A percentile compares a stretch with the other conserved stretches of the same genome.
phyloP scores from a whole-genome alignment of 2,113 vertebrate species.

The Parus major region DNA sequence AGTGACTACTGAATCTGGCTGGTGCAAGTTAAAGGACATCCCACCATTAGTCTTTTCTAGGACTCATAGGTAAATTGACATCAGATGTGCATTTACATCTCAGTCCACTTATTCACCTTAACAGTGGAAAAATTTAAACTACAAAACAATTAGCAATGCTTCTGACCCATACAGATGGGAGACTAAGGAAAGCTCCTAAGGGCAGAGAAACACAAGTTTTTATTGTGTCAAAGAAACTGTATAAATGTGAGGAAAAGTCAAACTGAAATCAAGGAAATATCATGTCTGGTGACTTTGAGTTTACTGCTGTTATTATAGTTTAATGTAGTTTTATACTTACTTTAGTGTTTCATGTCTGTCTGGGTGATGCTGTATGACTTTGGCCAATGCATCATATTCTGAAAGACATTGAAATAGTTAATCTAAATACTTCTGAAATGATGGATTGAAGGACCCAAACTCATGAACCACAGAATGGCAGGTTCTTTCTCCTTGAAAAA shows the following conservation, averaged over 20 bases:
- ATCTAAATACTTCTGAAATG: neutral
- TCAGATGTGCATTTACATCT: neutral
- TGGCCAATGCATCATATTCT: slow-evolving; percentile 98
- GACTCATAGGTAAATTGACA: neutral
- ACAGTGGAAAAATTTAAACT: neutral
- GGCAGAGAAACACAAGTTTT: neutral
- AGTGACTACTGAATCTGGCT: neutral
- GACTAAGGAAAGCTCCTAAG: neutral
- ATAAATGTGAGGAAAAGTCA: neutral
- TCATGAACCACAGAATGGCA: neutral
- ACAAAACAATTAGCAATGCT: neutral
- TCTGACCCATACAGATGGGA: neutral
- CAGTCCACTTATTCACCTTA: neutral
- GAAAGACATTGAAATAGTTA: slow-evolving; percentile 47
- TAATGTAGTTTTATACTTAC: slow-evolving; percentile 75
- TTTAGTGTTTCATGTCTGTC: slow-evolving; percentile 95
- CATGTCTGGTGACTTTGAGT: neutral
- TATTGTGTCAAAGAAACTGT: neutral
- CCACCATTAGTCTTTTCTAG: neutral
- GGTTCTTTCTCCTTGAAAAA: neutral
- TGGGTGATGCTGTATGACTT: slow-evolving; percentile 96
- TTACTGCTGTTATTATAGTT: neutral
- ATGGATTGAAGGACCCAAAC: neutral
- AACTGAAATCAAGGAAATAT: neutral
- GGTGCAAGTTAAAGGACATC: neutral